phyloP scores from a whole-genome alignment of 1,140 invertebrate genomes.

The Trissolcus basalis region DNA sequence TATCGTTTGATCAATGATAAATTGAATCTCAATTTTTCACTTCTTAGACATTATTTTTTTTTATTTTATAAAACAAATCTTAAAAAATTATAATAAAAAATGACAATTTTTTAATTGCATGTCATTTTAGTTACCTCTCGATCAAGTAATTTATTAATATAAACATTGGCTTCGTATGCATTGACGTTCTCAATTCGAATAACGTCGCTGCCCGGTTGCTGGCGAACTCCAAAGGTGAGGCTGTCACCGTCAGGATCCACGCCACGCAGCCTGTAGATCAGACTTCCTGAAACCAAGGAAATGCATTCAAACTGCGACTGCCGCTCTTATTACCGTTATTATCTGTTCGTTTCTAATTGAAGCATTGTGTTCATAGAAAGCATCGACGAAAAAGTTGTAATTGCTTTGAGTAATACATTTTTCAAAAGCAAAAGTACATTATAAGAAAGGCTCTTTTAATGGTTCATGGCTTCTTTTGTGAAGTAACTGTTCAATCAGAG shows the following conservation, averaged over 20 bases:
- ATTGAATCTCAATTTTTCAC: too few relatives aligned
- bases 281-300: constrained; percentile 80
- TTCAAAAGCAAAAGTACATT: constrained; percentile 20
- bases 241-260: constrained; percentile 90
- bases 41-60: too few relatives aligned
- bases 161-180: constrained; percentile 89
- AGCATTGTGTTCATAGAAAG: constrained; percentile 32
- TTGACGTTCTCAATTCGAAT: constrained; percentile 88
- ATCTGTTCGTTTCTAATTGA: constrained; percentile 16
- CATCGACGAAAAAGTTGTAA: constrained; percentile 6
- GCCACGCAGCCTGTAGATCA: constrained; percentile 88
- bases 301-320: constrained; percentile 42
- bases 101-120: too few relatives aligned
- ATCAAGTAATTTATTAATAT: constrained; percentile 91
- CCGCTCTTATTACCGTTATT: constrained; percentile 35
- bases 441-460: not conserved
- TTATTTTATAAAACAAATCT: too few relatives aligned
- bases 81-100: too few relatives aligned
- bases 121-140: constrained; percentile 82
- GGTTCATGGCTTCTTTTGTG: too few relatives aligned
- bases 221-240: constrained; percentile 88
- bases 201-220: constrained; percentile 87
- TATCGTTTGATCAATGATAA: not conserved
- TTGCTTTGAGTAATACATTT: constrained; percentile 19
- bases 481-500: too few relatives aligned